phyloP scores from a whole-genome alignment of 1,140 invertebrate genomes.

The Trypoxylus dichotomus region DNA sequence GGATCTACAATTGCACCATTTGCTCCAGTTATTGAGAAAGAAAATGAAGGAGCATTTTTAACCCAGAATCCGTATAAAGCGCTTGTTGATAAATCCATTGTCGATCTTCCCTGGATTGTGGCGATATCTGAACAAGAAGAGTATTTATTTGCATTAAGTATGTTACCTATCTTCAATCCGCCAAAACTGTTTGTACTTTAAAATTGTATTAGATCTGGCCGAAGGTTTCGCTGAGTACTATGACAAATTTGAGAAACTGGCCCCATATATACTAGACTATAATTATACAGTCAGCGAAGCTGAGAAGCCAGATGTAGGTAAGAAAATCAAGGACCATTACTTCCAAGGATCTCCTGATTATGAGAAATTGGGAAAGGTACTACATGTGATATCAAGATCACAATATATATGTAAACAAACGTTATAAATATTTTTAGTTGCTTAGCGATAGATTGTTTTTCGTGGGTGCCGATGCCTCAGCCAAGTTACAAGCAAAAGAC shows the following conservation, averaged over 20 bases:
- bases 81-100: constrained; percentile 53
- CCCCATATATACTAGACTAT: constrained; percentile 9
- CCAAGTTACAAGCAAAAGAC: constrained; percentile 12
- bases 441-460: constrained; percentile 26
- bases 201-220: not conserved
- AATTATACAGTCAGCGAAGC: not conserved
- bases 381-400: no score
- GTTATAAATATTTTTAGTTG: not conserved
- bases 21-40: constrained; percentile 39
- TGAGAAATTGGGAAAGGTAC: not conserved
- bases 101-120: constrained; percentile 47
- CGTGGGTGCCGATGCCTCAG: not conserved
- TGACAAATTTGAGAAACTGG: not conserved
- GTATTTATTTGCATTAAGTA: constrained; percentile 46
- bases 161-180: not conserved
- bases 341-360: not conserved
- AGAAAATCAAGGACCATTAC: not conserved
- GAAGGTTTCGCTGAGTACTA: not conserved
- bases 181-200: not conserved
- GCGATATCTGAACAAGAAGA: constrained; percentile 46
- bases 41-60: constrained; percentile 56
- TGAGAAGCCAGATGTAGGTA: not conserved
- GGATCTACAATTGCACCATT: constrained; percentile 32
- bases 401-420: no score
- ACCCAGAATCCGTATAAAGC: constrained; percentile 55